Percentiles rank a stretch among this genome's conserved stretches.
Conservation (phyloP, 1,140 invertebrate genomes). For the Aphis gossypii region DNA sequence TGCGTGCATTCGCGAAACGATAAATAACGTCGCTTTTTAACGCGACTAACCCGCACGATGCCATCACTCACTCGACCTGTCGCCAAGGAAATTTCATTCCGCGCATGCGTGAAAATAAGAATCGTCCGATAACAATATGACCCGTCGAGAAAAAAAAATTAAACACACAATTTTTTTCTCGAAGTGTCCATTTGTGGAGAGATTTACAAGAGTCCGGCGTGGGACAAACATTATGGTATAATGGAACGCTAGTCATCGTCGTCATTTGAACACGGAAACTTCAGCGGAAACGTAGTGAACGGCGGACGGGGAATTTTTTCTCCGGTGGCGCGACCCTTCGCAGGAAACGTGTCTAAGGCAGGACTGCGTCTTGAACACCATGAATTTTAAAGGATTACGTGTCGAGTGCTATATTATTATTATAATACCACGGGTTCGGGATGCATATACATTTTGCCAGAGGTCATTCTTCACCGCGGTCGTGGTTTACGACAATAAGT, state of each 20-base stretch:
- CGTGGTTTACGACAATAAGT: conserved; percentile 10
- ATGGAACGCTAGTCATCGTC: no score
- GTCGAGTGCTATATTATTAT: not conserved
- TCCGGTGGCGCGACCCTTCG: not conserved
- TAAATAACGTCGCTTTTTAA: not conserved
- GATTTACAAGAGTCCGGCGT: no score
- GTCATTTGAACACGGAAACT: no score
- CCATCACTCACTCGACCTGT: not conserved
- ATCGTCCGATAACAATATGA: no score
- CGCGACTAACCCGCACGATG: no score
- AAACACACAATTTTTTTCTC: no score
- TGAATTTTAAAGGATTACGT: conserved; percentile 29
- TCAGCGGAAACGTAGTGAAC: not conserved
- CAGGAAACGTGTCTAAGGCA: not conserved
- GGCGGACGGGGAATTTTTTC: not conserved
- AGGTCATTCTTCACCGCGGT: not conserved
- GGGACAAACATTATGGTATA: no score
- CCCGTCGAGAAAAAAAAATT: no score
- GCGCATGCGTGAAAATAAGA: no score
- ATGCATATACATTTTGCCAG: not conserved
- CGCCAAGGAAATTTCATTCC: no score
- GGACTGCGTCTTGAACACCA: not conserved
- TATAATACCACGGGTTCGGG: not conserved
- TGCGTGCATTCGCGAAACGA: not conserved
- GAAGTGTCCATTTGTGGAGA: no score